Evolutionary conservation across 1,140 invertebrate genomes (phyloP).

Genomic region (Cardiocondyla obscurior): DNA sequence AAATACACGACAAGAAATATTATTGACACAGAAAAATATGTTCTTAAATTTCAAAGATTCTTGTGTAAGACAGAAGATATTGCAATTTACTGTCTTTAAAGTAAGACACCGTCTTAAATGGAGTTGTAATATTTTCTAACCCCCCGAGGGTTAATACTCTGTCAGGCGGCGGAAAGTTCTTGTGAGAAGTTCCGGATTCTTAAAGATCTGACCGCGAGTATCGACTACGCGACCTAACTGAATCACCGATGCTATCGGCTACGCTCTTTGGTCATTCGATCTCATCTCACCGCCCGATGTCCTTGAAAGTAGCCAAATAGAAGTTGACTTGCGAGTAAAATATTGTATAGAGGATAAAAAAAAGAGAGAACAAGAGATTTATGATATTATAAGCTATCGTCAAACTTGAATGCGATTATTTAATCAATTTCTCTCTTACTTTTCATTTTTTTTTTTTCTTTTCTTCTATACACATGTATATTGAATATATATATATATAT

Average conservation of each 20-base stretch:
- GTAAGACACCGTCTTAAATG: background rate
- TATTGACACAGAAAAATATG: background rate
- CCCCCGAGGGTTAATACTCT: slow-evolving; percentile 1
- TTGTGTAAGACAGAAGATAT: background rate
- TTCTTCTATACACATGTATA: too few species aligned
- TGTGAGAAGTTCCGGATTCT: slow-evolving; percentile 56
- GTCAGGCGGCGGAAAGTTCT: slow-evolving; percentile 38
- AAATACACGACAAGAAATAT: background rate
- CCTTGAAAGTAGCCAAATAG: slow-evolving; percentile 55
- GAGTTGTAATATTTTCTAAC: slow-evolving; percentile 8
- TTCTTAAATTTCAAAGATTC: background rate
- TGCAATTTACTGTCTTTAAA: slow-evolving; percentile 17
- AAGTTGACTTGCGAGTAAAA: slow-evolving; percentile 29
- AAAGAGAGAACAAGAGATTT: background rate
- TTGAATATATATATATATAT: too few species aligned
- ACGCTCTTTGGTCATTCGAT: background rate
- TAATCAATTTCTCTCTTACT: slow-evolving; percentile 71
- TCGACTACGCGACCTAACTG: slow-evolving; percentile 46
- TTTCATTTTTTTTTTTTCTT: slow-evolving; percentile 15
- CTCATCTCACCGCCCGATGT: slow-evolving; percentile 51
- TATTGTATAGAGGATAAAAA: too few species aligned
- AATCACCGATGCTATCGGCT: slow-evolving; percentile 50
- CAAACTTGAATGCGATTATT: slow-evolving; percentile 79
- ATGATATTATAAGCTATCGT: slow-evolving; percentile 76
- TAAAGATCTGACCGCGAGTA: slow-evolving; percentile 42